Evolutionary conservation across 2,888 invertebrate genomes (phyloP), one percentile per base, ranked within the genome.

Genomic region (Candidula unifasciata): DNA sequence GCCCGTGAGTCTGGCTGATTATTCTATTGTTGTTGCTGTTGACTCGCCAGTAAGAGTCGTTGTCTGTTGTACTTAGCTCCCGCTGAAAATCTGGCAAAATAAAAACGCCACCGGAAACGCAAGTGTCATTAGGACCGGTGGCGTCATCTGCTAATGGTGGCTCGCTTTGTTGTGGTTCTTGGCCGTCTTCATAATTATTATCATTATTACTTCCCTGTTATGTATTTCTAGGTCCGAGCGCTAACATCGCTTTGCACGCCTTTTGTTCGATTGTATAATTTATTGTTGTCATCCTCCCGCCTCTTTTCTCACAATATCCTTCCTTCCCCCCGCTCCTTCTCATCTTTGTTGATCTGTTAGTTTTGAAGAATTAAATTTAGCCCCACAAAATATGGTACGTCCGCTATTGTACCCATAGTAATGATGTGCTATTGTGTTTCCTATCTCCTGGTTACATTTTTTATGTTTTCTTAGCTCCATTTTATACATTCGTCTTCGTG

Each of bases 111-210:
- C 71, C 80, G 80, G 80, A 81, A 81, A 81, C 80, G 71, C 71
- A 69, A 81, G 80, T 81, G 80, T 81, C 80, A 81, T 81, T 81
- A 81, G 71, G 73, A 8, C 35, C n/a, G 80, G 57, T 71, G 68
- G 71, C 71, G 80, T 81, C 80, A 66, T 71, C 80, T 81, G 80
- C 80, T 81, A 81, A 81, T 81, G 80, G 80, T 57, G 54, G 33
- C 33, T 44, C 60, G 69, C 57, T 71, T 81, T 81, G 71, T 71
- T 69, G 57, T 52, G 57, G 10, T 33, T 44, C 57, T 57, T 21
- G 80, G 57, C 33, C 37, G 80, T 81, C 80, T 52, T 81, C 80
- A 18, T 68, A 80, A 80, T 80, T 80, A 80, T 80, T 66, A 80
- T 80, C 80, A 80, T 80, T 68, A 80, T 80, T 80, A 80, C 80